A percentile compares a stretch with the other conserved stretches of the same genome.
Evolutionary conservation across 1,140 invertebrate genomes (phyloP).

Genomic region (Ceratoteleas bidentatus): DNA sequence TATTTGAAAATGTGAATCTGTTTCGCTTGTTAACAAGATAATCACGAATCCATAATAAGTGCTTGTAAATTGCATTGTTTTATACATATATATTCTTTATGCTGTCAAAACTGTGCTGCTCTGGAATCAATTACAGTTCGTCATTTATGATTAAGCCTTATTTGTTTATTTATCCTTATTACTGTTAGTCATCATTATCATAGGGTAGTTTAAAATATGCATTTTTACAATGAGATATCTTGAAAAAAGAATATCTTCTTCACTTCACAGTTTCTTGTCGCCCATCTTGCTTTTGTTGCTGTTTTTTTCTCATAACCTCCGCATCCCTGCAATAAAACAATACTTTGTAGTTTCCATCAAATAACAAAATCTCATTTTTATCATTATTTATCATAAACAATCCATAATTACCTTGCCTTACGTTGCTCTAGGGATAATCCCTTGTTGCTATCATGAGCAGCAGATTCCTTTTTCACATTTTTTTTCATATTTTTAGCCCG

Average conservation of each 20-base stretch:
- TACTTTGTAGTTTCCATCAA: not conserved
- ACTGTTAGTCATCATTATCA: constrained; percentile 30
- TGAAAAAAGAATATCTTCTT: constrained; percentile 33
- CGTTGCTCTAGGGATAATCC: constrained; percentile 84
- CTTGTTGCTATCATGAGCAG: constrained; percentile 83
- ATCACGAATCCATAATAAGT: not conserved
- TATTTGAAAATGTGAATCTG: constrained; percentile 65
- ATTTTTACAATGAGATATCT: constrained; percentile 41
- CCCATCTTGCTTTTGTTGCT: constrained; percentile 72
- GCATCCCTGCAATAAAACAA: constrained; percentile 81
- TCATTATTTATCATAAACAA: not conserved
- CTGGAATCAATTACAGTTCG: constrained; percentile 10
- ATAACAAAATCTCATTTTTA: not conserved
- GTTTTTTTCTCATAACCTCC: constrained; percentile 84
- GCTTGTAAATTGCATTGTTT: not conserved
- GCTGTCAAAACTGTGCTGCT: constrained; percentile 5
- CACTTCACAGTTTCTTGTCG: constrained; percentile 66
- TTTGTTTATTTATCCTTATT: constrained; percentile 34
- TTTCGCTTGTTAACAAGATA: not conserved
- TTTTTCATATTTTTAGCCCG: constrained; percentile 86
- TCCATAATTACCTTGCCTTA: constrained; percentile 81
- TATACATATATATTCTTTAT: constrained; percentile 12
- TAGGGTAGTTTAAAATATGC: constrained; percentile 38
- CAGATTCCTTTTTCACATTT: constrained; percentile 79
- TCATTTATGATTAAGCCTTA: constrained; percentile 36